phyloP scores from a whole-genome alignment of 2,113 vertebrate genomes.

The Typhlomys cinereus region DNA sequence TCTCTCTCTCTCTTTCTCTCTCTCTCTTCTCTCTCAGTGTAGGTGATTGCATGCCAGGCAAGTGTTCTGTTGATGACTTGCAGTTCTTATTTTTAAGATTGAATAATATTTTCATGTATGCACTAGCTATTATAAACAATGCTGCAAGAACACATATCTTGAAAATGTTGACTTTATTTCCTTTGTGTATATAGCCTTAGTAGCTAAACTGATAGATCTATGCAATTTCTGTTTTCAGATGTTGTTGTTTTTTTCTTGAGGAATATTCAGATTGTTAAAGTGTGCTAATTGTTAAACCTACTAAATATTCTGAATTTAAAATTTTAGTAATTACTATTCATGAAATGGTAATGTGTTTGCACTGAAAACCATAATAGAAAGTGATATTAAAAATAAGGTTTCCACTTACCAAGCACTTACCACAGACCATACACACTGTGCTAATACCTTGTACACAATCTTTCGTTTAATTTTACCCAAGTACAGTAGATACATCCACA shows the following conservation, averaged over 20 bases:
- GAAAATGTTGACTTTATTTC: neutral
- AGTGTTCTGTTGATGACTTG: too few relatives aligned
- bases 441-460: neutral
- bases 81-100: neutral
- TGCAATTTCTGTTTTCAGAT: neutral
- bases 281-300: neutral
- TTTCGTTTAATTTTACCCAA: constrained; percentile 15
- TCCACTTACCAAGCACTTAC: neutral
- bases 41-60: too few relatives aligned
- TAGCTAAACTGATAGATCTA: neutral
- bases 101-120: neutral
- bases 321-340: too few relatives aligned
- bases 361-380: too few relatives aligned
- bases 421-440: neutral
- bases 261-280: neutral
- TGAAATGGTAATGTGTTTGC: too few relatives aligned
- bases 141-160: too few relatives aligned
- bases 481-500: neutral
- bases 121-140: too few relatives aligned
- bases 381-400: too few relatives aligned
- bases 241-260: too few relatives aligned
- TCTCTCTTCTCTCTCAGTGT: too few relatives aligned
- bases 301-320: neutral
- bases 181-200: neutral
- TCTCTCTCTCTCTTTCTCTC: too few relatives aligned